These are phyloP conservation scores for Eira barbara DNA, from an alignment of 2,113 vertebrate genomes.

Conservation along the genomic window DNA sequence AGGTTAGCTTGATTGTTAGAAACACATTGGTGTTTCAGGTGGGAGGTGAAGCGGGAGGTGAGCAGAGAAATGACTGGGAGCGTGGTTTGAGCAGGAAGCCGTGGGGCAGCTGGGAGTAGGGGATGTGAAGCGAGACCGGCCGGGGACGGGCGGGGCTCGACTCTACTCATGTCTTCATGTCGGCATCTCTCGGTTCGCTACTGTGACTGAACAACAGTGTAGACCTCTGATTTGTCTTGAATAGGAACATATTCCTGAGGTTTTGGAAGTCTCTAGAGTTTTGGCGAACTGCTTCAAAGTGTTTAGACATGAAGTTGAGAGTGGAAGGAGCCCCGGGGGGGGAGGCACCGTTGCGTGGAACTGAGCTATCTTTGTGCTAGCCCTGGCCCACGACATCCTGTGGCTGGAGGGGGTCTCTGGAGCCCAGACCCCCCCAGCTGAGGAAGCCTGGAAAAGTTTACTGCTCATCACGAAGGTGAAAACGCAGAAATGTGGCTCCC, in stretches of 20 bases:
- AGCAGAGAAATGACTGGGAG: too few relatives aligned
- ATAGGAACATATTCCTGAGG: not conserved
- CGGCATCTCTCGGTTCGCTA: not conserved
- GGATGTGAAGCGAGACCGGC: not conserved
- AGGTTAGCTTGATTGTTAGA: not conserved
- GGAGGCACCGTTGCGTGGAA: accelerated
- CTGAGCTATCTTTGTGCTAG: not conserved
- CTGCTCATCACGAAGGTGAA: not conserved
- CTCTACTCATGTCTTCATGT: not conserved
- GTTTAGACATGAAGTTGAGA: not conserved
- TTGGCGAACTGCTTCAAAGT: not conserved
- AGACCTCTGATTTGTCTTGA: not conserved
- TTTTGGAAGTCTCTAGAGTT: not conserved
- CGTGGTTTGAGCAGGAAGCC: not conserved
- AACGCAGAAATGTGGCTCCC: not conserved
- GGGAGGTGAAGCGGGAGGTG: not conserved
- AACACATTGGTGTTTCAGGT: not conserved
- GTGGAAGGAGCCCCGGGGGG: not conserved
- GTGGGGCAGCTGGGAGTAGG: not conserved
- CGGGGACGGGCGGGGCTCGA: too few relatives aligned
- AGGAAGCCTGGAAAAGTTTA: not conserved
- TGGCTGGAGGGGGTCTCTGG: not conserved
- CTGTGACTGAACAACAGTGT: not conserved
- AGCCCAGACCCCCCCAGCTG: too few relatives aligned
- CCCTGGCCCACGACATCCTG: accelerated